These are phyloP conservation scores for Stratiomys singularior DNA, from an alignment of 2,888 invertebrate genomes.

Conservation along the genomic window DNA sequence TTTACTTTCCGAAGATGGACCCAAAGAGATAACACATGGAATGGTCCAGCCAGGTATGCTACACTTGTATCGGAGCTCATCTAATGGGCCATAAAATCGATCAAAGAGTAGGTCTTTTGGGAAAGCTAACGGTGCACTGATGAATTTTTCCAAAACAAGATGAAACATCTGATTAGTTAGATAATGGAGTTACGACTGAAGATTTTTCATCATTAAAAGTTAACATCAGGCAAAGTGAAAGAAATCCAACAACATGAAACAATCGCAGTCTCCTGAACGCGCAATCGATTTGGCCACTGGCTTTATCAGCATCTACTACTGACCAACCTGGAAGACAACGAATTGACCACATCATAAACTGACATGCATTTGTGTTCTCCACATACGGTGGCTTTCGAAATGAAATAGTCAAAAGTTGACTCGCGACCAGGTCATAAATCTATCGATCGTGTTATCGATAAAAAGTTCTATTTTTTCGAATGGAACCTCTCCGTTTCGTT, in stretches of 20 bases:
- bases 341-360: not conserved
- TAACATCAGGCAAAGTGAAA: not conserved
- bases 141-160: constrained; percentile 46
- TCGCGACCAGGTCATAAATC: constrained; percentile 51
- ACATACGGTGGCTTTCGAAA: constrained; percentile 6
- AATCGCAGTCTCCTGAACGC: not conserved
- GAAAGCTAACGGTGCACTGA: constrained; percentile 47
- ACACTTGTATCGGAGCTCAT: not conserved
- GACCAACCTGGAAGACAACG: not conserved
- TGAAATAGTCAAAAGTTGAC: constrained; percentile 45
- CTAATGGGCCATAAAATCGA: constrained; percentile 33
- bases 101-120: constrained; percentile 8
- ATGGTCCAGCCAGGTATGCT: not conserved
- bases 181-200: constrained; percentile 29
- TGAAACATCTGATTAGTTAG: constrained; percentile 25
- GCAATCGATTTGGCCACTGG: not conserved
- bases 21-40: not conserved
- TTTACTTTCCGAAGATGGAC: constrained; percentile 25
- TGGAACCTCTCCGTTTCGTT: constrained; percentile 38
- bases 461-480: constrained; percentile 45
- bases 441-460: constrained; percentile 52
- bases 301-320: not conserved
- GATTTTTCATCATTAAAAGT: constrained; percentile 18
- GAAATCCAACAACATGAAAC: not conserved
- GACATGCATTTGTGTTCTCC: constrained; percentile 16